These are phyloP conservation scores for Masnerella sp. DNA, from an alignment of 2,888 invertebrate species.

Conservation along the genomic window DNA sequence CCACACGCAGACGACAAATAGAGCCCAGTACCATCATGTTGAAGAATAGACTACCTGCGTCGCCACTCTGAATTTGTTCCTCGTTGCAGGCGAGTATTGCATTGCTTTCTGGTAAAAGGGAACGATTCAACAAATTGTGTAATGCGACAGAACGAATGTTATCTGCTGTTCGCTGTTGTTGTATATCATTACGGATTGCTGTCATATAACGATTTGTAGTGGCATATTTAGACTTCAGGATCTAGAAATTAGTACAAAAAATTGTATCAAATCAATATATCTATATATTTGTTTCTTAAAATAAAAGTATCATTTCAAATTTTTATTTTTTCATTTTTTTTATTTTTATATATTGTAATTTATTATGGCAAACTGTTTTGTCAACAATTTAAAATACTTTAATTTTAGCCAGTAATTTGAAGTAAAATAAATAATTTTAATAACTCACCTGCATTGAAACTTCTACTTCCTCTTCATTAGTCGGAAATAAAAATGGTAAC, in stretches of 20 bases:
- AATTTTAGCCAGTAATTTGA: too few species aligned
- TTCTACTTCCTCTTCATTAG: conserved; percentile 75
- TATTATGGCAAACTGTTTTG: too few species aligned
- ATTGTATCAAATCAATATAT: too few species aligned
- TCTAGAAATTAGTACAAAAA: too few species aligned
- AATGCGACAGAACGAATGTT: conserved; percentile 70
- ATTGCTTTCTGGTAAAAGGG: conserved; percentile 69
- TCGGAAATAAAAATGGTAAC: conserved; percentile 82
- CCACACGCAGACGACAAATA: conserved; percentile 72
- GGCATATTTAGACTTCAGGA: conserved; percentile 77
- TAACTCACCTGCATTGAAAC: conserved; percentile 75
- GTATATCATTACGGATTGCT: conserved; percentile 66
- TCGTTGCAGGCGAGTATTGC: conserved; percentile 70
- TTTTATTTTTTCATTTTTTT: not conserved
- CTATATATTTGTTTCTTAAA: too few species aligned
- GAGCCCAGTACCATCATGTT: conserved; percentile 74
- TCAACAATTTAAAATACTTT: too few species aligned
- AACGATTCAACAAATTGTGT: conserved; percentile 71
- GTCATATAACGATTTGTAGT: conserved; percentile 74
- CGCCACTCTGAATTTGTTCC: conserved; percentile 67
- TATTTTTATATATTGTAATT: not conserved
- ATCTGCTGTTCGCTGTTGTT: conserved; percentile 62
- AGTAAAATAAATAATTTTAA: not conserved
- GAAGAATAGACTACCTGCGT: conserved; percentile 72
- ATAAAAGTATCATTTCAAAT: not conserved